Evolutionary conservation across 2,797 vertebrate genomes (phyloP).

Genomic region (Gephyroberyx darwinii): DNA sequence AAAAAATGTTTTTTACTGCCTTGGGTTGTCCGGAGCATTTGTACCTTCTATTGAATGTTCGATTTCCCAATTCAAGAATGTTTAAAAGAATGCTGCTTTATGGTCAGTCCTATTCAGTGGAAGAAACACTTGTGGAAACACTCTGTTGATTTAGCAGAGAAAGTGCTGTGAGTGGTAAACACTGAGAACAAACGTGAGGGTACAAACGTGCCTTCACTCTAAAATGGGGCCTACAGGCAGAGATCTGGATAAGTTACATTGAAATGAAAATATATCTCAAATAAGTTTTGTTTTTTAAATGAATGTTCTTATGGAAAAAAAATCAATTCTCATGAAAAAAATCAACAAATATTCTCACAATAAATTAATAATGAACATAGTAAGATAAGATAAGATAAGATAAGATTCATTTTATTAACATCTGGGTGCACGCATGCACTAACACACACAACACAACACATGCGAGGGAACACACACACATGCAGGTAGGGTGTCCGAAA

Average conservation of each 20-base stretch:
- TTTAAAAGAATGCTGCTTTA: constrained; percentile 33
- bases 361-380: not conserved
- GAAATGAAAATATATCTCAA: not conserved
- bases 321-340: too few relatives aligned
- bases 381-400: too few relatives aligned
- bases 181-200: not conserved
- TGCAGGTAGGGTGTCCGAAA: too few relatives aligned
- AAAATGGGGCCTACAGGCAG: constrained; percentile 7
- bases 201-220: not conserved
- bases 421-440: too few relatives aligned
- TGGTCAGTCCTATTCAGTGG: constrained; percentile 40
- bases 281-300: not conserved
- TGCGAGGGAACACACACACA: too few relatives aligned
- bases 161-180: constrained; percentile 35
- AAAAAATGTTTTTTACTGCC: constrained; percentile 12
- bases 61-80: constrained; percentile 48
- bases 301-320: not conserved
- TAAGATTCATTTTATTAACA: too few relatives aligned
- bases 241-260: not conserved
- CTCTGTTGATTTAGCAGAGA: constrained; percentile 53
- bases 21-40: constrained; percentile 34
- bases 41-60: constrained; percentile 30
- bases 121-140: constrained; percentile 36
- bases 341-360: too few relatives aligned
- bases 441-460: too few relatives aligned